phyloP scores from a whole-genome alignment of 2,797 vertebrate genomes.

The Periophthalmus magnuspinnatus region DNA sequence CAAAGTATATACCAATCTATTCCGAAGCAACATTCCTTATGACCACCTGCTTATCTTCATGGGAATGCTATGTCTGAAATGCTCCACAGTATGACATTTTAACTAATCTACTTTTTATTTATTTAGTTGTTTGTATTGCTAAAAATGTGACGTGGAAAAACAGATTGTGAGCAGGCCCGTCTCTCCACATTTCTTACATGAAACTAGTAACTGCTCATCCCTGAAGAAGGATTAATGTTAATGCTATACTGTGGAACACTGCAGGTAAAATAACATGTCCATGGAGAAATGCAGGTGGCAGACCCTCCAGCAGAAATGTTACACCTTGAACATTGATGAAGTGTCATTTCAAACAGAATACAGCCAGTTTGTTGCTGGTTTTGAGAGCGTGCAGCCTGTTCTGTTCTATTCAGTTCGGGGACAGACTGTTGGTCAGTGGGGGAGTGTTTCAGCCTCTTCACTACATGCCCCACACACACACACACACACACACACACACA shows the following conservation, averaged over 20 bases:
- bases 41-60: not conserved
- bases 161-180: no score
- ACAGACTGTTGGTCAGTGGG: slow-evolving; percentile 55
- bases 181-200: not conserved
- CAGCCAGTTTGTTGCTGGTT: slow-evolving; percentile 2
- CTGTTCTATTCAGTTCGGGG: slow-evolving; percentile 13
- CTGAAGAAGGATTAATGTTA: not conserved
- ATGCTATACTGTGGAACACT: not conserved
- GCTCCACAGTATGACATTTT: not conserved
- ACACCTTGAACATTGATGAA: not conserved
- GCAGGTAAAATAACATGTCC: not conserved
- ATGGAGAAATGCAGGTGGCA: not conserved
- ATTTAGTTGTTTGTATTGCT: not conserved
- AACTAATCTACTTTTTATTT: not conserved
- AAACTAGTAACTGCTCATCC: not conserved
- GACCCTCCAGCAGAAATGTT: not conserved
- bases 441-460: slow-evolving; percentile 31
- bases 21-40: no score
- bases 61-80: not conserved
- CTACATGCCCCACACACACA: slow-evolving; percentile 17
- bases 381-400: not conserved
- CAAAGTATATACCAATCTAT: no score
- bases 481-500: slow-evolving; percentile 19
- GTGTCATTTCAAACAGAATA: not conserved
- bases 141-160: no score